Conservation (phyloP, 2,797 vertebrate genomes). For the Enteromius anoplus region DNA sequence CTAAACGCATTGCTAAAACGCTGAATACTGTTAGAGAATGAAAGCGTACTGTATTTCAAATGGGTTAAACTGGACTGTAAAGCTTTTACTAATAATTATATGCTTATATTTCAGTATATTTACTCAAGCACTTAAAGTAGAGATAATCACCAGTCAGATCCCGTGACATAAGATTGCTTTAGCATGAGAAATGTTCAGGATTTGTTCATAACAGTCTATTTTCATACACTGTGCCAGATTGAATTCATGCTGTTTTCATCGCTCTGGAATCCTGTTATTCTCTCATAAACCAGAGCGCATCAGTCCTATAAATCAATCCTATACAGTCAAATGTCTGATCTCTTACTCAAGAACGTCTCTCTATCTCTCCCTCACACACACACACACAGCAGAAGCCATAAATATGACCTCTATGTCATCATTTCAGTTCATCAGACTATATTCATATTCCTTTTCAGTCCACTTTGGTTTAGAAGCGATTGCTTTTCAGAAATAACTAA, state of each 20-base stretch:
- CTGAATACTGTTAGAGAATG: neutral
- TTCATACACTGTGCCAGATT: neutral
- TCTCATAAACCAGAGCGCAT: neutral
- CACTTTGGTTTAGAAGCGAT: neutral
- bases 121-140: neutral
- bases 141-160: neutral
- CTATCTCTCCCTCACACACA: neutral
- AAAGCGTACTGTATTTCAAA: neutral
- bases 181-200: neutral
- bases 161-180: neutral
- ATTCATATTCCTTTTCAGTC: neutral
- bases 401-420: neutral
- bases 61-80: neutral
- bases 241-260: slow-evolving; percentile 1
- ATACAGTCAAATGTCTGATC: neutral
- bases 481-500: neutral
- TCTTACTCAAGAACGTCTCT: too few species aligned
- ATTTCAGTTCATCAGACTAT: neutral
- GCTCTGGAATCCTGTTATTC: neutral
- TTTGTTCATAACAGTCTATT: neutral
- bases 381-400: too few species aligned
- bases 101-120: slow-evolving; percentile 6
- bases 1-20: neutral
- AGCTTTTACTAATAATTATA: neutral
- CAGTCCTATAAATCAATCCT: neutral